Evolutionary conservation across 2,797 vertebrate genomes (phyloP).

Genomic region (Darevskia nairensis): DNA sequence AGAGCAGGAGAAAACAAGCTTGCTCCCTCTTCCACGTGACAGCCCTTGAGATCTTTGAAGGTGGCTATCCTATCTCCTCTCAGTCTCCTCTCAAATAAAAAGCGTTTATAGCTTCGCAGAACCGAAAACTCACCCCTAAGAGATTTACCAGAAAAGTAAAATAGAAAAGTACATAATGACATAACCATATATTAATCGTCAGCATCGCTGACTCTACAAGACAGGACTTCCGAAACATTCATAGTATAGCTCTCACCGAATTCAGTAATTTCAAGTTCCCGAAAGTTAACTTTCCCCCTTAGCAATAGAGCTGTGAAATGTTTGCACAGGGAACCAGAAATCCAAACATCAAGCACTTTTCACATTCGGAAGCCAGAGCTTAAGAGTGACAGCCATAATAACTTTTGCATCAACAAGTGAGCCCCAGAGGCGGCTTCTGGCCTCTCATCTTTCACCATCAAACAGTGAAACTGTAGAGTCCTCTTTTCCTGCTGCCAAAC

Average conservation of each 20-base stretch:
- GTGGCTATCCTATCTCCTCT: too few species aligned
- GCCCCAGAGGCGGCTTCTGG: background rate
- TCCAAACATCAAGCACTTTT: background rate
- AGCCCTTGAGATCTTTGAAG: too few species aligned
- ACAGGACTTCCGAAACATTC: too few species aligned
- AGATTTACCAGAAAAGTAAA: too few species aligned
- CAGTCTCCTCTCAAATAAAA: too few species aligned
- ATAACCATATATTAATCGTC: background rate
- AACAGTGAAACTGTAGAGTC: background rate
- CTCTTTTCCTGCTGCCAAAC: background rate
- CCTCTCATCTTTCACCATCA: slow-evolving; percentile 6
- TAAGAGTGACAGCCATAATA: background rate
- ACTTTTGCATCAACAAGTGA: background rate
- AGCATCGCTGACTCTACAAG: background rate
- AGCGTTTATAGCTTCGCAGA: too few species aligned
- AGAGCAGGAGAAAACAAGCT: too few species aligned
- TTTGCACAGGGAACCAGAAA: background rate
- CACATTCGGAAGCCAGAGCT: background rate
- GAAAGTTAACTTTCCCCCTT: background rate
- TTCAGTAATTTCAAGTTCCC: background rate
- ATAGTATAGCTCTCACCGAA: background rate
- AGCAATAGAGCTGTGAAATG: background rate
- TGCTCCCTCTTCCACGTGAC: too few species aligned
- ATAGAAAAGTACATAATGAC: too few species aligned
- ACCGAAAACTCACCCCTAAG: background rate